Evolutionary conservation across 2,113 vertebrate genomes (phyloP), one percentile per base, ranked within the genome.

Genomic region (Porphyrio hochstetteri): DNA sequence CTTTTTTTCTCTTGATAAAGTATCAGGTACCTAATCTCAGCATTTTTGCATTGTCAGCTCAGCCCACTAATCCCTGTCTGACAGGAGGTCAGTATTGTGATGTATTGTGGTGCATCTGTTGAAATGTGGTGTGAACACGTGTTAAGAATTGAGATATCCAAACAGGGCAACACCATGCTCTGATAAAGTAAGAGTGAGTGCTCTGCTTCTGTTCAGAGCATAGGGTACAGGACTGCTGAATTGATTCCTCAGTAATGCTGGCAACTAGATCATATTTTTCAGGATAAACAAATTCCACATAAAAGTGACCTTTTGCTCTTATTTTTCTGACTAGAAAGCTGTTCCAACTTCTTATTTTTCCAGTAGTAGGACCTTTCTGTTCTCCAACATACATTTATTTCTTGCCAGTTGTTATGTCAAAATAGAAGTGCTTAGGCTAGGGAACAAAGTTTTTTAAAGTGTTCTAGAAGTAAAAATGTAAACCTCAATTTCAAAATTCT

Each of bases 401-500:
- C 71, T 83, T 83, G 71, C 71, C 88, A 95, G 68, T 67, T 76
- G 25, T 67, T 55, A 31, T 63, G 46, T 83, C 86, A 94, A 96
- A 95, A 95, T 69, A 80, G 69, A 87, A 93, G 88, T 21, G 10
- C 28, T 69, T 82, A 36, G 80, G n/a, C 25, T 67, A 81, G 17
- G 33, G 36, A 81, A 77, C 6, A 70, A 75, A 60, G 3, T 13
- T 74, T 90, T 67, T 21, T 10, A 72, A 82, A 70, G 13, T 36
- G 12, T 74, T 86, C 31, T 44, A 53, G 23, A 90, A 59, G 19
- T 57, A 82, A 35, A 71, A 72, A 11, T 4, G 13, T 84, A 69
- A 86, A 36, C 3, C n/a, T 80, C 14, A 21, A 4, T 86, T 92
- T 72, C 38, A 85, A 88, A 90, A 87, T 44, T 57, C 5, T 55